Evolutionary conservation across 2,888 invertebrate genomes (phyloP).

Genomic region (Octonoba sinensis): DNA sequence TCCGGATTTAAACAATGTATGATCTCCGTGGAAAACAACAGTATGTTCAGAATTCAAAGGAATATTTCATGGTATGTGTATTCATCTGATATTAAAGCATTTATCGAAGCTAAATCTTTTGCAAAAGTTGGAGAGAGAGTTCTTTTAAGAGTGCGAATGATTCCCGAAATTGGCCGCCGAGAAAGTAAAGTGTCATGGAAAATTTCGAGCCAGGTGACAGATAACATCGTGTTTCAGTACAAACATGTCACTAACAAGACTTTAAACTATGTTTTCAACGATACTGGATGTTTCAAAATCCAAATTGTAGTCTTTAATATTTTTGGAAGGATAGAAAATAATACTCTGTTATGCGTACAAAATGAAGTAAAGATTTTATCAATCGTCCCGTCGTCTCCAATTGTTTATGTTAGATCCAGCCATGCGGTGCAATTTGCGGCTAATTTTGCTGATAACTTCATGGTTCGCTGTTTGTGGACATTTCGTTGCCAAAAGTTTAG

Average conservation of each 20-base stretch:
- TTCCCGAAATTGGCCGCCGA: background rate
- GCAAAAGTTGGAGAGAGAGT: background rate
- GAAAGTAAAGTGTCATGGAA: background rate
- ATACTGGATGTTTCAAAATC: conserved; percentile 9
- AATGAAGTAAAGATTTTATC: background rate
- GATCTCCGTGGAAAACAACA: too few species aligned
- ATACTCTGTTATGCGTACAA: background rate
- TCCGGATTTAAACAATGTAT: too few species aligned
- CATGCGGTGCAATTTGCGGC: background rate
- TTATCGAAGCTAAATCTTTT: background rate
- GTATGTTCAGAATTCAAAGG: too few species aligned
- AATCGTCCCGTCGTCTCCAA: background rate
- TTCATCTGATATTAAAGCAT: background rate
- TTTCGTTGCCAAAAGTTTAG: background rate
- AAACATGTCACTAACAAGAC: background rate
- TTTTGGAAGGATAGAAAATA: background rate
- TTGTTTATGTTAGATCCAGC: background rate
- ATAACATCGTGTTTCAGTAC: background rate
- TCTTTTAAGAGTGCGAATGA: background rate
- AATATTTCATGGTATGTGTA: background rate
- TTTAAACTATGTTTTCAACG: background rate
- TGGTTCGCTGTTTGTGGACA: conserved; percentile 26
- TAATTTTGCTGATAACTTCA: background rate
- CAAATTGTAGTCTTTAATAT: conserved; percentile 3
- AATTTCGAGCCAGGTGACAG: conserved; percentile 4